Evolutionary conservation across 2,797 vertebrate species (phyloP), one percentile per base, ranked within the genome.

Genomic region (Meriones psammophilus): DNA sequence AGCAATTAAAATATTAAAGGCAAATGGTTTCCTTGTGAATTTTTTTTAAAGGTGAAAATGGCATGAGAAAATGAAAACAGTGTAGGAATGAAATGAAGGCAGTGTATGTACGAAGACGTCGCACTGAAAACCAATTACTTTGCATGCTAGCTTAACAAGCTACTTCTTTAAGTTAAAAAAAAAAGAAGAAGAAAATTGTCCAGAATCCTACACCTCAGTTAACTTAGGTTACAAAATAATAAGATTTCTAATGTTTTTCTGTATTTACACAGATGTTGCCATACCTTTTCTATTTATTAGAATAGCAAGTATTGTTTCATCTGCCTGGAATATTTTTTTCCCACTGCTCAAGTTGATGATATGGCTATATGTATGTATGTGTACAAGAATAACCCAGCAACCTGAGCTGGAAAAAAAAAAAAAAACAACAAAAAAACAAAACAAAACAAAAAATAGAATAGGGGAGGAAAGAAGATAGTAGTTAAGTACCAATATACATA

Each of bases 1-100:
- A 83, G 39, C n/a, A 85, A 69, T 81, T 96, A 60, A 26, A 95
- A 92, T 92, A 85, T 80, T 73, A 58, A 81, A 5, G 30, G 8
- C 68, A 68, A 33, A 28, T 33, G 15, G 1, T 76, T 95, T 93
- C 20, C n/a, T 66, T 88, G 8, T 18, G 79, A 58, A 93, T 69
- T 18, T 5, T 30, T 79, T 18, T 5, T 26, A 88, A 46, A 76
- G 46, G 18, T 77, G 77, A 46, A 92, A 88, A 88, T 1, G 33
- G 5, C 54, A 24, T 81, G 84, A 84, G 46, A 74, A 85, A 84
- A 84, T 60, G 13, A 78, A 39, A 56, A 56, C 2, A 77, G 28
- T n/a, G 7, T 10, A 46, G 69, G 17, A 50, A 62, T 50, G 33
- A 79, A 71, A 36, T 36, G 20, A 69, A 66, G 58, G 39, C 9